A percentile compares a stretch with the other conserved stretches of the same genome.
Conservation (phyloP, 2,797 vertebrate species). For the Hydrophis major region DNA sequence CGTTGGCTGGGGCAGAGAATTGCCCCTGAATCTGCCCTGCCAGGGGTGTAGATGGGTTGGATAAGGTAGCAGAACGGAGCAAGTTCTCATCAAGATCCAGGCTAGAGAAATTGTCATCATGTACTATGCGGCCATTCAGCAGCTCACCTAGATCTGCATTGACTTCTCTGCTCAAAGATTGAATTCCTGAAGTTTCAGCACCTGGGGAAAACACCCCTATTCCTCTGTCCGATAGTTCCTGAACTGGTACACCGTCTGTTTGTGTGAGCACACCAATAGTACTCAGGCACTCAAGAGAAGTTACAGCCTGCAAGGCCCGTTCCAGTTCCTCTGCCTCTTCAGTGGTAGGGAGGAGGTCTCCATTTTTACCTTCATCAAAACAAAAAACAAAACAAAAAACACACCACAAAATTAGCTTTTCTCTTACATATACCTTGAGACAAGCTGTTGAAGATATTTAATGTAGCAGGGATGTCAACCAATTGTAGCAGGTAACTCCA, state of each 20-base stretch:
- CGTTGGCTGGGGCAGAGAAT: slow-evolving; percentile 78
- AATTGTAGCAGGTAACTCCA: not conserved
- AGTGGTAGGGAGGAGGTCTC: slow-evolving; percentile 94
- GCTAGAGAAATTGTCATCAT: slow-evolving; percentile 91
- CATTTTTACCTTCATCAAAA: slow-evolving; percentile 88
- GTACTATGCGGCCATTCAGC: slow-evolving; percentile 86
- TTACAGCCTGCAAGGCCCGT: slow-evolving; percentile 95
- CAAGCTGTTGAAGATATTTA: not conserved
- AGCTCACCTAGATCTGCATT: slow-evolving; percentile 87
- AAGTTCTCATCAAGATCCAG: slow-evolving; percentile 97
- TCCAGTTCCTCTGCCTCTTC: slow-evolving; percentile 98
- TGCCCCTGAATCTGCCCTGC: slow-evolving; percentile 81
- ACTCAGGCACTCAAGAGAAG: slow-evolving; percentile 94
- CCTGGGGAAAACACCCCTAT: slow-evolving; percentile 88
- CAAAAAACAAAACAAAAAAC: slow-evolving; percentile 53
- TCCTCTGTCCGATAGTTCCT: slow-evolving; percentile 82
- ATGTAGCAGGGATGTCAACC: not conserved
- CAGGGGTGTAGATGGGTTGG: slow-evolving; percentile 85
- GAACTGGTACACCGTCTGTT: slow-evolving; percentile 83
- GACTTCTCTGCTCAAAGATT: slow-evolving; percentile 77
- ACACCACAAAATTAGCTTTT: not conserved
- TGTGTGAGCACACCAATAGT: slow-evolving; percentile 91
- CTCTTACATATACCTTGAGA: not conserved
- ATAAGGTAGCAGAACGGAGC: slow-evolving; percentile 86
- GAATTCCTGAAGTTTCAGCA: slow-evolving; percentile 83